Base-by-base conservation (phyloP, 2,797 vertebrate genomes). In the Phalloptychus januarius region DNA sequence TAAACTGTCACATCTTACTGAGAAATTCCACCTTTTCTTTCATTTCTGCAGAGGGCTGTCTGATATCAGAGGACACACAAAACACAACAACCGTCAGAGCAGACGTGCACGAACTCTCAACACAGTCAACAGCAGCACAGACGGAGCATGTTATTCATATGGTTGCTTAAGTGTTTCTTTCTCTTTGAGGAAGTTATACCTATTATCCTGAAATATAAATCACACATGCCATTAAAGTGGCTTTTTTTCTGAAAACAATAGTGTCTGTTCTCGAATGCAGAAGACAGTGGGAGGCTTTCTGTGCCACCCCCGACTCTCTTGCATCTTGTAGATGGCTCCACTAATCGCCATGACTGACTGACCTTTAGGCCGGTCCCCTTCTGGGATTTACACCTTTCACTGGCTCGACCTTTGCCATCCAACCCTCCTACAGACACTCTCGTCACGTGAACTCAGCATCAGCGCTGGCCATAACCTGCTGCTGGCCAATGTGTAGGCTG, bases 301-400 rank as follows among this genome's bases (percentile, higher is more conserved):
- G 77, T 85, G 91, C 85, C 90, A 92, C 89, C 90, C 91, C 88
- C 87, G 54, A 91, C 90, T 92, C 89, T 93, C 92, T 89, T 81
- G 77, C 85, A 76, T 91, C 89, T 88, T 87, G 90, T 85, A 71
- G 90, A 92, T 87, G 87, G 84, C 83, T 92, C 78, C 76, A 87
- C 91, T 93, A 94, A 94, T 94, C 90, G 73, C 89, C 92, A 84
- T 92, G 90, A 94, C 94, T 92, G 91, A 76, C 84, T 94, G 93
- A 94, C 94, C 94, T 94, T 89, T 91, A 87, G 94, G 91, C 91
- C 50, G 56, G 81, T 93, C 85, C 87, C 92, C 91, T 91, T 93
- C 90, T 93, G 92, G 90, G 91, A 94, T 92, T 95, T 94, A 94
- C 89, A 94, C 92, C 94, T 93, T 95, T 94, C 91, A 93, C 91